Evolutionary conservation across 2,113 vertebrate species (phyloP), one percentile per base, ranked within the genome.

Genomic region (Lampris incognitus): DNA sequence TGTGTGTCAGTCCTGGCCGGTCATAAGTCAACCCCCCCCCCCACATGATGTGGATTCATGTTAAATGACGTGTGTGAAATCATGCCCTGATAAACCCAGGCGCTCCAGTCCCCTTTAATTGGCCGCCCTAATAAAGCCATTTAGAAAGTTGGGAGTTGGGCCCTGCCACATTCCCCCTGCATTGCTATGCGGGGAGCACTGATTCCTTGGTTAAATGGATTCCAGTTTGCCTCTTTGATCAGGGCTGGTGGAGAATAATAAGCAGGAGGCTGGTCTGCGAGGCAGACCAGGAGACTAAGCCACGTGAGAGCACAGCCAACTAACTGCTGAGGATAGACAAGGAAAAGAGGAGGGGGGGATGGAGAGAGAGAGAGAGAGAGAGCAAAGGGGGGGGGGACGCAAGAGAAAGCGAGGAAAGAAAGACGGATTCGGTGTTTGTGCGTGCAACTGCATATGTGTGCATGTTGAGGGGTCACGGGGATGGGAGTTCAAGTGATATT

Each of bases 191-290:
- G 64, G 66, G n/a, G 38, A 36, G 69, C 69, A 76, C 69, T 65
- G 79, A 76, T 69, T 75, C 75, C 88, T 86, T 91, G 89, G 92
- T 92, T 91, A 88, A 93, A 92, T 91, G 88, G 91, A 92, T 93
- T 93, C 89, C 89, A 92, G 89, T 92, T 91, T 83, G 89, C 84
- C 78, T 88, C 88, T 93, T 91, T 93, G 92, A 94, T 93, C 87
- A 91, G 70, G 69, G 76, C 82, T 92, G 87, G 86, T 85, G 91
- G 81, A 85, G 91, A 93, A 94, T 92, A 92, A 92, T 83, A 92
- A 92, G 88, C 87, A 92, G 92, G 83, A 83, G 69, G 73, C 71
- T 85, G 91, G 87, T 85, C 87, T 87, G 82, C 42, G 63, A 79
- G 85, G 84, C 86, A 88, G 83, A 86, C 85, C 83, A 66, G 58